Base-by-base conservation (phyloP, 2,797 vertebrate species). In the Myotis planiceps region DNA sequence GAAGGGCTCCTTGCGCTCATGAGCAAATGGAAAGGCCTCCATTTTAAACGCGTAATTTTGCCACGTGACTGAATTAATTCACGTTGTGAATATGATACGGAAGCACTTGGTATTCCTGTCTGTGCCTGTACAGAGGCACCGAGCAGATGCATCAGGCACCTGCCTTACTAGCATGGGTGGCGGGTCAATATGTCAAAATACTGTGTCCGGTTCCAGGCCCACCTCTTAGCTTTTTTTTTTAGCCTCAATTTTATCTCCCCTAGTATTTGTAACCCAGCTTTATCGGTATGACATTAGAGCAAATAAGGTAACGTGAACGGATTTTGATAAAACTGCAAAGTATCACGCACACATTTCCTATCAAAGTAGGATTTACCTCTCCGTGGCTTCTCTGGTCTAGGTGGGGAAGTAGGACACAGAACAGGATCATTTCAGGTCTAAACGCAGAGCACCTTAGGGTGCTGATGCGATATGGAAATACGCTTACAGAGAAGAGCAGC, bases 1-100 rank as follows among this genome's bases (percentile, higher is more conserved):
- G 49, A 92, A 86, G 80, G 66, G 37, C 21, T 95, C 94, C 95
- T 85, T 7, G 45, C 96, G 90, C 83, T 97, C 84, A 80, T 81
- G 65, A n/a, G 23, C 93, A 98, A 98, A 98, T 95, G 71, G 68
- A 90, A 97, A 60, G 85, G 82, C 71, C 97, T 97, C 68, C 95
- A 96, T 98, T 97, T 85, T 92, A 96, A 96, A 92, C 90, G 89
- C 89, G 98, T 66, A 97, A 88, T 97, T 95, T 95, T 93, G 72
- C 86, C 88, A 96, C 79, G 92, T 92, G 94, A 97, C 89, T 69
- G 95, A 96, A 96, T 97, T 97, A 96, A 90, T 97, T 97, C 95
- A 90, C 96, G 95, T 95, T 74, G 76, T 86, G 88, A 98, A 97
- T 95, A 91, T 97, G 95, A 96, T 76, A 97, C 69, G 96, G 96